Percentiles rank a stretch among this genome's conserved stretches.
Conservation (phyloP, 2,113 vertebrate species). For the Notarius quadriscutis region DNA sequence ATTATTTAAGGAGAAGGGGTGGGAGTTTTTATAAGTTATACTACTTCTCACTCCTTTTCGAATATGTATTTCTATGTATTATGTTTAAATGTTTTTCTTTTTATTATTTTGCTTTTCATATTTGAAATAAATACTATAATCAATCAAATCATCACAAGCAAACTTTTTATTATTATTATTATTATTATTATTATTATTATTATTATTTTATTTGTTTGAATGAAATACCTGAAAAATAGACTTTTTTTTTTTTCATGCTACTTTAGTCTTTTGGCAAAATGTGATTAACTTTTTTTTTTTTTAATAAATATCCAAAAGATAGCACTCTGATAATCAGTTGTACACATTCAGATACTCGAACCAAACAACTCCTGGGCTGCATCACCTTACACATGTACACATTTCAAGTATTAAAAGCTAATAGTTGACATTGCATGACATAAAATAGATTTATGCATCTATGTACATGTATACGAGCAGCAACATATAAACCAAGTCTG, state of each 20-base stretch:
- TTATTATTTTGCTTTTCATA: no score
- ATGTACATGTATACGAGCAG: no score
- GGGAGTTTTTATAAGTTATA: no score
- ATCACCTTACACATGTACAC: slow-evolving; percentile 18
- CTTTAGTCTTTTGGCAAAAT: slow-evolving; percentile 64
- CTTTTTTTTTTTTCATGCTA: slow-evolving; percentile 38
- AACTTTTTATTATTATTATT: not conserved
- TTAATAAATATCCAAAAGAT: slow-evolving; percentile 47
- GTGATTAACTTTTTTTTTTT: slow-evolving; percentile 35
- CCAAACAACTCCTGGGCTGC: slow-evolving; percentile 3
- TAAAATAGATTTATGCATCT: not conserved
- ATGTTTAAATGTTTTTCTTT: no score
- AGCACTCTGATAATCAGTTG: slow-evolving; percentile 21
- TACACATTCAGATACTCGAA: slow-evolving; percentile 40
- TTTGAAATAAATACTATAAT: no score
- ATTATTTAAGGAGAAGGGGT: no score
- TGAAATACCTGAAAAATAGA: slow-evolving; percentile 62
- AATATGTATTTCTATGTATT: no score
- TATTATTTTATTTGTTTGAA: slow-evolving; percentile 30
- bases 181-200: not conserved
- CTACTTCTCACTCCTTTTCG: no score
- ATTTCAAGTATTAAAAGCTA: slow-evolving; percentile 18
- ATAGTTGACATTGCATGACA: slow-evolving; percentile 8
- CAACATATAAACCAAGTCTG: slow-evolving; percentile 6
- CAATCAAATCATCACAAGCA: not conserved